Conservation (phyloP, 2,113 vertebrate species). For the Galeopterus variegatus region DNA sequence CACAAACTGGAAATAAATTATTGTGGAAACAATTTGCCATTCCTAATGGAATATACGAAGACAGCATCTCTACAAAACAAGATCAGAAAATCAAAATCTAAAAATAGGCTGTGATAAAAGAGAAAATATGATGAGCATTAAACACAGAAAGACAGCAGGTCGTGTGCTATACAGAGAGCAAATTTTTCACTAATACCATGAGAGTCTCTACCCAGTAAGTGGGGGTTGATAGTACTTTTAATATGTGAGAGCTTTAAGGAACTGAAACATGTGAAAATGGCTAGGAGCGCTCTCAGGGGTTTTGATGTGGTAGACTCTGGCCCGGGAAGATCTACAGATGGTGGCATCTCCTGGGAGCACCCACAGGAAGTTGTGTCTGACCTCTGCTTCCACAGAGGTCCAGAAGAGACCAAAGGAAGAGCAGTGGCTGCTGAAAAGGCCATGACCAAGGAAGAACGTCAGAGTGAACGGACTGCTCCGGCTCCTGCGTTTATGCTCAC, state of each 20-base stretch:
- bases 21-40: not conserved
- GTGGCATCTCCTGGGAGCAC: not conserved
- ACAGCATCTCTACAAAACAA: not conserved
- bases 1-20: not conserved
- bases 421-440: not conserved
- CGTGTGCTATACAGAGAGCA: accelerated
- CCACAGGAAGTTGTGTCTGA: accelerated
- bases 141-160: not conserved
- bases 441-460: not conserved
- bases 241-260: not conserved
- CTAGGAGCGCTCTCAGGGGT: accelerated
- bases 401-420: not conserved
- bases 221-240: no score
- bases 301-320: not conserved
- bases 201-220: not conserved
- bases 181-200: accelerated
- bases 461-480: not conserved
- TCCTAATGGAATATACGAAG: not conserved
- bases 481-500: not conserved
- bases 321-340: accelerated
- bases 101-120: not conserved
- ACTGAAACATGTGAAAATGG: accelerated
- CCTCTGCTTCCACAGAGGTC: no score
- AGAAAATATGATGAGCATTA: no score
- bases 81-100: not conserved